Base-by-base conservation (phyloP, 2,888 invertebrate species). In the Pseudolycoriella hygida region DNA sequence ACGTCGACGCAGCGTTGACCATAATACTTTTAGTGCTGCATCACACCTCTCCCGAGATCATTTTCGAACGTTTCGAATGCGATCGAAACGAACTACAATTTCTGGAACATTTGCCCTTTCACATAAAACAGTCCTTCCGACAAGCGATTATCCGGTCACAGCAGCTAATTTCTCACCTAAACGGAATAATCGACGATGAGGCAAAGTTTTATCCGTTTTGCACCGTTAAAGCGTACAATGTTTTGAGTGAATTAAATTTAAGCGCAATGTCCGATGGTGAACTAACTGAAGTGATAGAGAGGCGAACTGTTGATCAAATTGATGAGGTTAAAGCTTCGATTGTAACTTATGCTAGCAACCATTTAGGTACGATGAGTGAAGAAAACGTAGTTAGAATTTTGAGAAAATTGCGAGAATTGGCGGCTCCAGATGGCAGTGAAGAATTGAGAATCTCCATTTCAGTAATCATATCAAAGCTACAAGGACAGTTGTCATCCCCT, bases 191-290 rank as follows among this genome's bases (percentile, higher is more conserved):
- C 15, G 18, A 25, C 2, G n/a, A 42, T 4, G 15, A 40, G 17
- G 39, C 15, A 11, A 31, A 38, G 31, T 47, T 47, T 17, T 46
- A 49, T 43, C 47, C 49, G 32, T 47, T 46, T 19, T 47, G 46
- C 12, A 43, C 39, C 3, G 44, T 38, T 10, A 46, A 45, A 37
- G 40, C 49, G 10, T 49, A 48, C 39, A 44, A 18, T n/a, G 37
- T 47, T 25, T 19, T 46, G 18, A 47, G 49, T 44, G 15, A 34
- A 10, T 12, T 34, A 12, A 14, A 12, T 34, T 14, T 34, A 12
- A 3, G 11, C 11, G n/a, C 15, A 3, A 5, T 12, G 4, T 34
- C 34, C 4, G 15, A 12, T 3, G 15, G 11, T 12, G 34, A 34
- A 4, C 15, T 34, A 10, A 3, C 11, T 34, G 34, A 34, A 3